Evolutionary conservation across 2,888 invertebrate species (phyloP), one percentile per base, ranked within the genome.

Genomic region (Chalcosyrphus nemorum): DNA sequence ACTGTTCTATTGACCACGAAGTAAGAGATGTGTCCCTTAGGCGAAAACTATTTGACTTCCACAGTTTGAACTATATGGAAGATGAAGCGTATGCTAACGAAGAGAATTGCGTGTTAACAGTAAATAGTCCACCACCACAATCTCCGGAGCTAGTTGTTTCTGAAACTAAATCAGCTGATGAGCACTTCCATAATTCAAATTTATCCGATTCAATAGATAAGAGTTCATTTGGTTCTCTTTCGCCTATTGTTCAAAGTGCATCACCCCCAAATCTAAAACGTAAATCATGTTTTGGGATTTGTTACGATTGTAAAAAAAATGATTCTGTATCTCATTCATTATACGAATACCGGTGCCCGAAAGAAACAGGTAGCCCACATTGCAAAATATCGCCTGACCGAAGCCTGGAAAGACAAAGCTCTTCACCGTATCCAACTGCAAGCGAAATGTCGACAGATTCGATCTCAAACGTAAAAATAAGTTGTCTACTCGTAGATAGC

Each of bases 1-100:
- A 93, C 88, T 93, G 93, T 54, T 92, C 92, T 13, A 88, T 89
- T 4, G 88, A 87, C 19, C 86, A 88, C 2, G 91, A 91, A 32
- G 72, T 87, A 0, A 89, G 90, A 2, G 91, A 91, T 76, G 89
- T 88, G 11, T 91, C 92, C 0, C 87, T 92, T 85, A 88, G 92
- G 0, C 89, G 92, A 3, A 91, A 92, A 78, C 87, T 92, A 1
- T 92, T 92, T 13, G 90, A 89, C 41, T 77, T 89, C 77, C 89
- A 90, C 15, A 88, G 89, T 45, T 86, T 88, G n/a, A 80, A 88
- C 15, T 87, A 88, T 6, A 74, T 88, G 7, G 89, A 88, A 0
- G 86, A 86, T 24, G 76, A 85, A 4, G 84, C 74, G 0, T 86
- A 81, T 35, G 43, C 68, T 4, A 77, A 74, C 15, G 4, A 17